phyloP scores from a whole-genome alignment of 2,888 invertebrate species.

The Pachymerium ferrugineum region DNA sequence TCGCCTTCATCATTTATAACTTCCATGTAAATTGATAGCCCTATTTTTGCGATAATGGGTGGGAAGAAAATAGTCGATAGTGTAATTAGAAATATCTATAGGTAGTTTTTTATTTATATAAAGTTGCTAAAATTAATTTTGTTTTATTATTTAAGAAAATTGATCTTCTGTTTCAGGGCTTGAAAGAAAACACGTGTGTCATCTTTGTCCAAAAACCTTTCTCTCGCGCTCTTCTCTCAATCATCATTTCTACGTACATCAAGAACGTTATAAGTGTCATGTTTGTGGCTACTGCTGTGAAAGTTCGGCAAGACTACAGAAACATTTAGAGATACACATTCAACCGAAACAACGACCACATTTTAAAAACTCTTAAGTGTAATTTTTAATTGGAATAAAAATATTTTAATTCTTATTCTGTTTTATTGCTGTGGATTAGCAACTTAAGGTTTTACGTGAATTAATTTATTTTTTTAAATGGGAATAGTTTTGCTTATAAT shows the following conservation, averaged over 20 bases:
- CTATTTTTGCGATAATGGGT: no score
- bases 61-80: no score
- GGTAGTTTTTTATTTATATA: not conserved
- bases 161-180: not conserved
- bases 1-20: not conserved
- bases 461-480: not conserved
- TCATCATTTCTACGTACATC: not conserved
- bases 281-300: slow-evolving; percentile 18
- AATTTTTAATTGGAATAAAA: no score
- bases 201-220: not conserved
- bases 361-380: no score
- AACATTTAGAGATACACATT: not conserved
- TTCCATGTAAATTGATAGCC: not conserved
- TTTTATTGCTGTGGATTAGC: no score
- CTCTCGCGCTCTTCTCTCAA: not conserved
- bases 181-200: not conserved
- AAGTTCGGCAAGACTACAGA: not conserved
- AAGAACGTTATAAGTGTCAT: slow-evolving; percentile 3
- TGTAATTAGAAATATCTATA: not conserved
- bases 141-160: not conserved
- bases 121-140: not conserved
- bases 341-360: not conserved
- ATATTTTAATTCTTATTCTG: no score
- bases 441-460: no score
- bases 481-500: not conserved